Evolutionary conservation across 2,888 invertebrate genomes (phyloP).

Genomic region (Dinocampus coccinellae): DNA sequence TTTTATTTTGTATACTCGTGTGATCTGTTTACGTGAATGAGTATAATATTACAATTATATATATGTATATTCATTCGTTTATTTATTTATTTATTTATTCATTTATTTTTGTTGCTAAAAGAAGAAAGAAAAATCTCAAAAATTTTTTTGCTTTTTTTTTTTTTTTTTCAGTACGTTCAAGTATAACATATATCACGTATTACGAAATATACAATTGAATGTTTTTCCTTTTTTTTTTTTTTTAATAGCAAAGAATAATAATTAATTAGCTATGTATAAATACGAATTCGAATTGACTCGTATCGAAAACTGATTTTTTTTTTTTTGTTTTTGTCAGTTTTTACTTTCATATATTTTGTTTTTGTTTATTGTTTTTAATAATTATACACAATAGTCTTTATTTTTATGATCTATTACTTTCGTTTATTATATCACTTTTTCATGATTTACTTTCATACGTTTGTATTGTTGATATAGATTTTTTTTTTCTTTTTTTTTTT

Average conservation of each 20-base stretch:
- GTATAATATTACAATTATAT: background rate
- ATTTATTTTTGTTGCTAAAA: background rate
- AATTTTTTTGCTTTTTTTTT: slow-evolving; percentile 20
- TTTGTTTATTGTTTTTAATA: slow-evolving; percentile 32
- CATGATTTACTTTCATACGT: slow-evolving; percentile 62
- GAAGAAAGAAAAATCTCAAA: background rate
- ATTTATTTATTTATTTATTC: no score
- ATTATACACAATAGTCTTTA: slow-evolving; percentile 43
- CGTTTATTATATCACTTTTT: slow-evolving; percentile 56
- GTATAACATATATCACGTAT: slow-evolving; percentile 28
- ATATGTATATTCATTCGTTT: no score
- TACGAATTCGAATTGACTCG: slow-evolving; percentile 23
- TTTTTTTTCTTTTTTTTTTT: background rate
- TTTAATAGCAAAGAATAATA: slow-evolving; percentile 39
- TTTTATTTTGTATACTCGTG: background rate
- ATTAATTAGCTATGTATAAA: slow-evolving; percentile 21
- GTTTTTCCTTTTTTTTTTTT: slow-evolving; percentile 27
- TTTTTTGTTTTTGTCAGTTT: no score
- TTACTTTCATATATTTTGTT: slow-evolving; percentile 4
- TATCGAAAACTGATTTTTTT: slow-evolving; percentile 27
- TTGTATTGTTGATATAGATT: slow-evolving; percentile 38
- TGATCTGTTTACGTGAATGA: background rate
- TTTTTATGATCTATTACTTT: slow-evolving; percentile 53
- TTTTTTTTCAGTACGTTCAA: slow-evolving; percentile 19
- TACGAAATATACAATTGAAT: background rate